A percentile compares a stretch with the other conserved stretches of the same genome.
These are phyloP conservation scores for Drosophila pseudotalamancana DNA, from an alignment of 2,888 invertebrate species.

Conservation along the genomic window DNA sequence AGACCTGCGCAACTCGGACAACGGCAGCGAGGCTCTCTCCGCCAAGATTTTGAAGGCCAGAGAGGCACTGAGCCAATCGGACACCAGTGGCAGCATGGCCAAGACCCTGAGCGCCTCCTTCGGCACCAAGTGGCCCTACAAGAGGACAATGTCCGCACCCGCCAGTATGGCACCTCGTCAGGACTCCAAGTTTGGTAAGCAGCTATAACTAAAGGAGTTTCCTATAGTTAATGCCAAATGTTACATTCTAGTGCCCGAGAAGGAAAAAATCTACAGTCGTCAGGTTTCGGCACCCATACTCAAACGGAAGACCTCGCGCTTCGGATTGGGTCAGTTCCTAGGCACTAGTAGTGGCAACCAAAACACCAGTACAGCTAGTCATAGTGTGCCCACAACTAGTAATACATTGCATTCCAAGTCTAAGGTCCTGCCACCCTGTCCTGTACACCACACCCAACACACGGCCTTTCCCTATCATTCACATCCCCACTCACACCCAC, in stretches of 20 bases:
- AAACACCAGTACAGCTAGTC: conserved; percentile 79
- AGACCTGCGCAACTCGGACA: conserved; percentile 95
- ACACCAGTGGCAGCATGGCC: conserved; percentile 86
- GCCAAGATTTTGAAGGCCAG: conserved; percentile 95
- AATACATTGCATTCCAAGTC: conserved; percentile 78
- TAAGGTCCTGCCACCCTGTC: conserved; percentile 54
- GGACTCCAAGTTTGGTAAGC: conserved; percentile 88
- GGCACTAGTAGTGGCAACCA: conserved; percentile 84
- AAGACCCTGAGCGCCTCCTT: conserved; percentile 94
- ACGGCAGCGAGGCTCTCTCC: conserved; percentile 93
- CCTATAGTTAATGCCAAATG: too few relatives aligned
- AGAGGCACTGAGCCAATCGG: conserved; percentile 92
- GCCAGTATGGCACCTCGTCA: conserved; percentile 91
- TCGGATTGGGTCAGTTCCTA: conserved; percentile 94
- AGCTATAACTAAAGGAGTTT: neutral
- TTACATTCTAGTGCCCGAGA: conserved; percentile 85
- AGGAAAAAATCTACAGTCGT: conserved; percentile 94
- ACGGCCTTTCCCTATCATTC: conserved; percentile 62
- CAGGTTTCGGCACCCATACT: conserved; percentile 98
- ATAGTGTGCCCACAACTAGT: conserved; percentile 75
- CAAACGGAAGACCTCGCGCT: conserved; percentile 95
- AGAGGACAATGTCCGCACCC: conserved; percentile 96
- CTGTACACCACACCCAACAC: conserved; percentile 51
- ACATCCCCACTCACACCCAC: too few relatives aligned
- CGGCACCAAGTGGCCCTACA: conserved; percentile 97